A percentile compares a stretch with the other conserved stretches of the same genome.
Conservation (phyloP, 2,888 invertebrate species). For the Oscheius myriophilus region DNA sequence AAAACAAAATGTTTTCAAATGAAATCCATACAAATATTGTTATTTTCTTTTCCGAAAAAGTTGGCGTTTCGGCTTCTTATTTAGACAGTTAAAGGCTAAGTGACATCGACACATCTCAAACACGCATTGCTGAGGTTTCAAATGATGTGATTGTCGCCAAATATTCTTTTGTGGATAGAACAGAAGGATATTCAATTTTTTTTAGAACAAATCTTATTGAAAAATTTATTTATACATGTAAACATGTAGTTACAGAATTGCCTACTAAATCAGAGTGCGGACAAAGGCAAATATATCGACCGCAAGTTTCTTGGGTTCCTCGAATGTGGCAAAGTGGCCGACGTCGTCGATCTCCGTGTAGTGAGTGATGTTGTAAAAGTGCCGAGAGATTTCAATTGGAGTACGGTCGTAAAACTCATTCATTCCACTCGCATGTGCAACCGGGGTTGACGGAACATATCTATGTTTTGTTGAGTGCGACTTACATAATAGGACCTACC, state of each 20-base stretch:
- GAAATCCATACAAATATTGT: too few relatives aligned
- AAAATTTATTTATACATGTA: background rate
- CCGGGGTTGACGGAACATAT: conserved; percentile 77
- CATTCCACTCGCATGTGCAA: conserved; percentile 81
- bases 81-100: too few relatives aligned
- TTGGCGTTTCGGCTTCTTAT: too few relatives aligned
- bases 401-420: conserved; percentile 78
- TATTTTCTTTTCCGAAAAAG: too few relatives aligned
- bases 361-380: conserved; percentile 80
- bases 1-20: too few relatives aligned
- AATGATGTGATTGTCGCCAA: too few relatives aligned
- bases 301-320: conserved; percentile 80
- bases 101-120: too few relatives aligned
- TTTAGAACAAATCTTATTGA: background rate
- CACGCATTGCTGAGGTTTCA: too few relatives aligned
- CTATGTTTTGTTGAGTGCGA: conserved; percentile 38
- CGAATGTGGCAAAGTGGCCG: conserved; percentile 88
- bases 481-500: conserved; percentile 32
- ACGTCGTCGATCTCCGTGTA: conserved; percentile 76
- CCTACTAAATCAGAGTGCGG: conserved; percentile 17
- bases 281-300: conserved; percentile 78
- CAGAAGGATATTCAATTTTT: too few relatives aligned
- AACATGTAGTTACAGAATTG: background rate
- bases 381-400: conserved; percentile 75
- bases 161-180: too few relatives aligned